Evolutionary conservation across 2,113 vertebrate species (phyloP).

Genomic region (Axis porcinus): DNA sequence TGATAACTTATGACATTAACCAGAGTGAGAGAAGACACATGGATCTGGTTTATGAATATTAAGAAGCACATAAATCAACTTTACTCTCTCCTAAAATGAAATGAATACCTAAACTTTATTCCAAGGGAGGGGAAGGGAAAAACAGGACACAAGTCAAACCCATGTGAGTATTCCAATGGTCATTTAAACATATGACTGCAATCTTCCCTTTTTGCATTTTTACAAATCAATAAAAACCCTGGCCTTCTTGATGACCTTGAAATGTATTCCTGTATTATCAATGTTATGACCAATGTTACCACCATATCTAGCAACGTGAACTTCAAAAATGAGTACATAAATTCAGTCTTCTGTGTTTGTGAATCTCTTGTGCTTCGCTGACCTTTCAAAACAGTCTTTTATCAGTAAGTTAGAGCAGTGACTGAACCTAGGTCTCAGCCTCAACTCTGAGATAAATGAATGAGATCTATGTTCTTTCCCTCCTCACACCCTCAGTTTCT

Average conservation of each 20-base stretch:
- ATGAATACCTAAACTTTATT: not conserved
- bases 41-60: not conserved
- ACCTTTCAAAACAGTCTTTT: slow-evolving; percentile 3
- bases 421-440: not conserved
- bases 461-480: not conserved
- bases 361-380: not conserved
- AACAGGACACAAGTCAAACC: not conserved
- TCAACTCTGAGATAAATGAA: not conserved
- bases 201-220: not conserved
- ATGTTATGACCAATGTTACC: not conserved
- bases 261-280: not conserved
- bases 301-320: not conserved
- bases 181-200: not conserved
- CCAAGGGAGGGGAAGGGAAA: not conserved
- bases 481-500: not conserved
- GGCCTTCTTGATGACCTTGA: not conserved
- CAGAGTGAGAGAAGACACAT: not conserved
- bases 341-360: not conserved
- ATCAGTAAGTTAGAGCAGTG: not conserved
- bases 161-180: not conserved
- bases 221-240: not conserved
- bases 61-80: not conserved
- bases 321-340: not conserved
- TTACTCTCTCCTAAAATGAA: not conserved
- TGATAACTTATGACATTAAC: not conserved